Evolutionary conservation across 2,888 invertebrate species (phyloP), one percentile per base, ranked within the genome.

Genomic region (Lasius fuliginosus): DNA sequence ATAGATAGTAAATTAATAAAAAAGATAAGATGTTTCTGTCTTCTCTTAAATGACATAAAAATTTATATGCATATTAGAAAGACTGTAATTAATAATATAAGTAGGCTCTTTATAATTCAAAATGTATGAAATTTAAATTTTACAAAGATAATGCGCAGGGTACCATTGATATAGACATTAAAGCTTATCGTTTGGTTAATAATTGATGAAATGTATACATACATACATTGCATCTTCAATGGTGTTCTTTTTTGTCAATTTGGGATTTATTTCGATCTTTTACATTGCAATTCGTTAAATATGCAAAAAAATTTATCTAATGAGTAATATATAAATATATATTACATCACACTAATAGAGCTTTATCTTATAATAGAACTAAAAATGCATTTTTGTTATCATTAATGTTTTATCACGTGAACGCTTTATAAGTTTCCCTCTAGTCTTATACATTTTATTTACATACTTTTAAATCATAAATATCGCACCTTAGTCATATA

Each of bases 51-150:
- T 33, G 1, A 62, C 23, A 30, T 60, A 27, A 9, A 60, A 79
- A 11, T 79, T 79, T 23, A 68, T 27, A 23, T 33, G 33, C 30
- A n/a, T 49, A 18, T 15, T 58, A 58, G 23, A 68, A 77, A 71
- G 33, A 60, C 4, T 33, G 1, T 68, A 79, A 71, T 58, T 58
- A 40, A 71, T 60, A 42, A 27, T 49, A 5, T 83, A 84, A 81
- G 71, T 84, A 81, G 83, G 83, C 83, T 84, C 81, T 84, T 71
- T 84, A 81, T 84, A 84, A 81, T 27, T 42, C 1, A 68, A 68
- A 6, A 76, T 27, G 11, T 42, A 60, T 15, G 12, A 33, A 65
- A n/a, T 49, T 53, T 36, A 36, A 40, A n/a, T 30, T 65, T 53
- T 27, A n/a, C 23, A 18, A 42, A 40, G n/a, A 49, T 73, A 53